Percentiles rank a stretch among this genome's conserved stretches.
These are phyloP conservation scores for Whitmania pigra DNA, from an alignment of 1,140 invertebrate species.

Conservation along the genomic window DNA sequence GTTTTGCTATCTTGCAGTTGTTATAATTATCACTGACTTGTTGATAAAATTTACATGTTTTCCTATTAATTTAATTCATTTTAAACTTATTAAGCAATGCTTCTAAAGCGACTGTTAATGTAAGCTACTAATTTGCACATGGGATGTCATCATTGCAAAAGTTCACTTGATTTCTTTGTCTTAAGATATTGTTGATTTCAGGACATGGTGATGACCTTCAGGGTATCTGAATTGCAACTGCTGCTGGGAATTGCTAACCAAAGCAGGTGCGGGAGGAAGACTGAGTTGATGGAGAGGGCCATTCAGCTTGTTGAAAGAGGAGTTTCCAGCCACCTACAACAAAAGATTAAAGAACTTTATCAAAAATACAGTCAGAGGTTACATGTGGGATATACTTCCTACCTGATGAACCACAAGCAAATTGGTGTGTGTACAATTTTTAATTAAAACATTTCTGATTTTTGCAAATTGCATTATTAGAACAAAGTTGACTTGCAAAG, in stretches of 20 bases:
- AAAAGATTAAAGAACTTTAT: conserved; percentile 71
- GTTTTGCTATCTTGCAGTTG: too few relatives aligned
- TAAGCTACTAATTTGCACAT: too few relatives aligned
- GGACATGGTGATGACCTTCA: conserved; percentile 65
- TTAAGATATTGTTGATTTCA: conserved; percentile 25
- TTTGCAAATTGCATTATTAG: too few relatives aligned
- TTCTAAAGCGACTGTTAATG: too few relatives aligned
- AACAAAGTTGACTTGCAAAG: too few relatives aligned
- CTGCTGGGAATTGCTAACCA: conserved; percentile 68
- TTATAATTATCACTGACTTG: too few relatives aligned
- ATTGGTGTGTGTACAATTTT: neutral
- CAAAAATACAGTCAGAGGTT: conserved; percentile 33
- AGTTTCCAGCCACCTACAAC: conserved; percentile 56
- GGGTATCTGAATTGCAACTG: conserved; percentile 68
- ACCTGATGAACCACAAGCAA: neutral
- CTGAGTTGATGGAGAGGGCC: conserved; percentile 66
- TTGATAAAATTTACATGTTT: too few relatives aligned
- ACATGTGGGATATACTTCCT: conserved; percentile 7
- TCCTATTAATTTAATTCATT: too few relatives aligned
- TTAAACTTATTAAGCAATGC: too few relatives aligned
- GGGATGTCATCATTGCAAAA: too few relatives aligned
- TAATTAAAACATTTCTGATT: too few relatives aligned
- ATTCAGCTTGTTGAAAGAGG: conserved; percentile 58
- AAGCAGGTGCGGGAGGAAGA: conserved; percentile 73
- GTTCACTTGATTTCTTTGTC: too few relatives aligned